phyloP scores from a whole-genome alignment of 92 coral and sea anemone species.

The Zoanthus sociatus region DNA sequence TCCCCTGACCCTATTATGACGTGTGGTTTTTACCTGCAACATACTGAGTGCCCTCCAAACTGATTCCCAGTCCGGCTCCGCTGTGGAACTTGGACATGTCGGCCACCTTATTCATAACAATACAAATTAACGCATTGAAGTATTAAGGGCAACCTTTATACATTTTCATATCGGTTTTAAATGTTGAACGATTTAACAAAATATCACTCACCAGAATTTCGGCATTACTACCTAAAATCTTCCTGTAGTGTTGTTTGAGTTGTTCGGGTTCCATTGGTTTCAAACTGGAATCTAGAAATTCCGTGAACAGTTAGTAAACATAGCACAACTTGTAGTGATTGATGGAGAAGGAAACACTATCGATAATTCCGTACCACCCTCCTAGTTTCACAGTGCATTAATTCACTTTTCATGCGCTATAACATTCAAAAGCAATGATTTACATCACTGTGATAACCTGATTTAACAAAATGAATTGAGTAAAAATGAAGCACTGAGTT shows the following conservation, averaged over 20 bases:
- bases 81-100: constrained; percentile 89
- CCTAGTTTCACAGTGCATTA: too few species aligned
- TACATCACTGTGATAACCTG: too few species aligned
- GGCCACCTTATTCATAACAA: constrained; percentile 71
- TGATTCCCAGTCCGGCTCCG: constrained; percentile 94
- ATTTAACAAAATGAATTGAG: too few species aligned
- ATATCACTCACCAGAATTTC: constrained; percentile 78
- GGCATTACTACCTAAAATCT: constrained; percentile 83
- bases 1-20: neutral
- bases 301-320: neutral
- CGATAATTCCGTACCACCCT: too few species aligned
- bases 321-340: neutral
- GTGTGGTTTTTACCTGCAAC: constrained; percentile 65
- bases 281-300: constrained; percentile 28
- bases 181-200: neutral
- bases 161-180: neutral
- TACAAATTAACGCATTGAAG: neutral
- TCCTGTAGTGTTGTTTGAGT: constrained; percentile 79
- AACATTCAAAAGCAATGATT: too few species aligned
- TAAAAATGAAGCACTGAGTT: too few species aligned
- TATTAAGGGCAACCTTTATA: too few species aligned
- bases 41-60: constrained; percentile 95
- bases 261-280: constrained; percentile 69
- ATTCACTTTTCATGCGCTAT: too few species aligned
- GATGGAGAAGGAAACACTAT: too few species aligned